Evolutionary conservation across 2,888 invertebrate species (phyloP), one percentile per base, ranked within the genome.

Genomic region (Epicampocera succincta): DNA sequence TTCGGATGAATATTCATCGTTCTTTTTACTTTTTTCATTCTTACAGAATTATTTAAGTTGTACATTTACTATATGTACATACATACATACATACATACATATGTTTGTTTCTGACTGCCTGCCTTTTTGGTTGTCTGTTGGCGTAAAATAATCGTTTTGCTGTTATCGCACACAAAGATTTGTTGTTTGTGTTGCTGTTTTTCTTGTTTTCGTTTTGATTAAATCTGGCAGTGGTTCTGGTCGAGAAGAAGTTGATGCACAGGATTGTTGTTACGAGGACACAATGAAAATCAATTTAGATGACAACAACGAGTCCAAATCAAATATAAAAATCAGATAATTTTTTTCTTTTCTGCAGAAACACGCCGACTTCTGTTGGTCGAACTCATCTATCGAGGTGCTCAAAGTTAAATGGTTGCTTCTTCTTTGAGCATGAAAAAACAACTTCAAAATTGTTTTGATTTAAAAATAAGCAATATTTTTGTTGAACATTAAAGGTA

Each of bases 141-240:
- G 78, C 82, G 82, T 82, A 82, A 82, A 82, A 82, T 82, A 82
- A 82, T 82, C 82, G 78, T 82, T 82, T 82, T 82, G 82, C 78
- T 82, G 78, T 82, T 82, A 82, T 82, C 82, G 74, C 78, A 82
- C 78, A 82, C 74, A 82, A 82, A 78, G 82, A 78, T 82, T 82
- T 78, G 46, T 78, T 76, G 69, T 69, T 58, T 65, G 61, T 72
- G 66, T 66, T 78, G 72, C 48, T 46, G 56, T 42, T 71, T 56
- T 69, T 42, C 17, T 50, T 33, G 19, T 44, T 48, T 48, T 50
- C 52, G 15, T 71, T 60, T 52, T 17, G 19, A 33, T 66, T 50
- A 4, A 52, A 54, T 79, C 52, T 77, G 21, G 11, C 15, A 50
- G 38, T 79, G 56, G 68, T 68, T 80, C 33, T 50, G 17, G 50